phyloP scores from a whole-genome alignment of 2,797 vertebrate genomes.

The Spizella passerina region DNA sequence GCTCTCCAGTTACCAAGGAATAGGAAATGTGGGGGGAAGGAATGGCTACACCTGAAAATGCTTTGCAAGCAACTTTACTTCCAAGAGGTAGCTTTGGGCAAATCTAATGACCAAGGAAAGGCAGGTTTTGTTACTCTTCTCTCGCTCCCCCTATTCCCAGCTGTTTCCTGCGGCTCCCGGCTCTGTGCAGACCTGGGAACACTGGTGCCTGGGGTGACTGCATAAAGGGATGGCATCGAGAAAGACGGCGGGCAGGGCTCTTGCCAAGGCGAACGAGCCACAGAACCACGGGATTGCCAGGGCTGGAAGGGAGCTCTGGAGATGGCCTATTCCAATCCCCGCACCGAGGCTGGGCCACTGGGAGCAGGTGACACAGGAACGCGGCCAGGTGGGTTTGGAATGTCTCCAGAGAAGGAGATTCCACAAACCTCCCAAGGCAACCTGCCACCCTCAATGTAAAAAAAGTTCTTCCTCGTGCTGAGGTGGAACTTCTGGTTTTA shows the following conservation, averaged over 20 bases:
- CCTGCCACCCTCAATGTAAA: too few species aligned
- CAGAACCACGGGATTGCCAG: fast-evolving
- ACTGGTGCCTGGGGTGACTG: fast-evolving
- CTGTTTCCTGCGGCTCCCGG: neutral
- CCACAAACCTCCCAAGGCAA: neutral
- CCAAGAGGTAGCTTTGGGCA: neutral
- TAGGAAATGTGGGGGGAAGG: fast-evolving
- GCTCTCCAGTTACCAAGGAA: neutral
- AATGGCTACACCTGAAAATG: neutral
- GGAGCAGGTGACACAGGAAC: neutral
- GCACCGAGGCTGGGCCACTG: neutral
- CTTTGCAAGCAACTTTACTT: neutral
- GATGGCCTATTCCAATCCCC: fast-evolving
- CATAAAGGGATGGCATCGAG: fast-evolving
- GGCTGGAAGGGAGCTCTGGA: neutral
- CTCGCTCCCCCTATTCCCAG: fast-evolving
- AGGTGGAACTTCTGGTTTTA: neutral
- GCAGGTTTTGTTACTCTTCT: neutral
- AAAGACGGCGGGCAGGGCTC: neutral
- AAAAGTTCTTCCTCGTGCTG: neutral
- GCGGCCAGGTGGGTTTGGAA: neutral
- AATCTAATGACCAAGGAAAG: neutral
- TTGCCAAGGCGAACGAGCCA: neutral
- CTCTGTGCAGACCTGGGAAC: fast-evolving
- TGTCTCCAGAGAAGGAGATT: neutral